Evolutionary conservation across 2,113 vertebrate genomes (phyloP).

Genomic region (Tragulus kanchil): DNA sequence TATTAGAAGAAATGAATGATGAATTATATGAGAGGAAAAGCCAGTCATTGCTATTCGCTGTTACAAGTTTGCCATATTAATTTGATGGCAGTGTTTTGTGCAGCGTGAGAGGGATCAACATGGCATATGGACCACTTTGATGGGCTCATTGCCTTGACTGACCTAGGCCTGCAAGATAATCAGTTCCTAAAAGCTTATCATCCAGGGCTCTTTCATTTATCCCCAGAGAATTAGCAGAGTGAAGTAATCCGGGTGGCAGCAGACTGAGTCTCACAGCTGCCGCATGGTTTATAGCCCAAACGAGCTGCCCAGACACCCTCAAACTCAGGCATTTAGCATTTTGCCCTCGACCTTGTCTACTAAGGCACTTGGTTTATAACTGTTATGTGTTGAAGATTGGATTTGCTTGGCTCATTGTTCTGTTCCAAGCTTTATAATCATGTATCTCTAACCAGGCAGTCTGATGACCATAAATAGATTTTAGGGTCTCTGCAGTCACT

Average conservation of each 20-base stretch:
- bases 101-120: slow-evolving; percentile 22
- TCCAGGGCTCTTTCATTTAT: slow-evolving; percentile 17
- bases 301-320: neutral
- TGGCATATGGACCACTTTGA: neutral
- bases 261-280: neutral
- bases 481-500: neutral
- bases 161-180: slow-evolving; percentile 17
- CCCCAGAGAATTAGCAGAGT: slow-evolving; percentile 41
- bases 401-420: slow-evolving; percentile 4
- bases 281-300: neutral
- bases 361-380: slow-evolving; percentile 55
- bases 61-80: neutral
- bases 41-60: neutral
- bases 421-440: neutral
- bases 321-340: neutral
- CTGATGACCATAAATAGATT: neutral
- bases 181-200: slow-evolving; percentile 45
- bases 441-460: neutral
- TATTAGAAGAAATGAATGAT: slow-evolving; percentile 54
- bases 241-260: neutral
- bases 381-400: slow-evolving; percentile 58
- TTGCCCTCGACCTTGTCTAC: slow-evolving; percentile 45
- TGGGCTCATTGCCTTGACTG: slow-evolving; percentile 34
- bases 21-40: neutral
- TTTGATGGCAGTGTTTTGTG: neutral